phyloP scores from a whole-genome alignment of 1,140 invertebrate species.

The Dinoponera quadriceps region DNA sequence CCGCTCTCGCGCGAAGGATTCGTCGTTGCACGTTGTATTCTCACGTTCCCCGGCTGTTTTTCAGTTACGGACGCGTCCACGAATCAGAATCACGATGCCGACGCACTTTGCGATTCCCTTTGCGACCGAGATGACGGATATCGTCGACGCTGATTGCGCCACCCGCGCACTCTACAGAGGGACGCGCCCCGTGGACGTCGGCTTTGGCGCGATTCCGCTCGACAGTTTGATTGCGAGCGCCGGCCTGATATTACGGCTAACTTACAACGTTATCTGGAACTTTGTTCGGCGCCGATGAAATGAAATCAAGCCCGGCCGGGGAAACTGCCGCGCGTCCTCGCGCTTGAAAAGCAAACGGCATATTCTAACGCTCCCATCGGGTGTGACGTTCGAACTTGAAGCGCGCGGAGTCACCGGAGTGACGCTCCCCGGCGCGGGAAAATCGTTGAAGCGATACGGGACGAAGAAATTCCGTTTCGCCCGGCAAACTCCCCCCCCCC shows the following conservation, averaged over 20 bases:
- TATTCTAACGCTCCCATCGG: constrained; percentile 39
- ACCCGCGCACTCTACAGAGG: constrained; percentile 4
- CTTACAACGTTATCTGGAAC: constrained; percentile 60
- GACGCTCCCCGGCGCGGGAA: constrained; percentile 22
- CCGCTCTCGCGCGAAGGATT: no score
- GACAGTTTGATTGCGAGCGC: constrained; percentile 68
- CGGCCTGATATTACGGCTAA: constrained; percentile 44
- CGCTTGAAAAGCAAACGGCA: constrained; percentile 55
- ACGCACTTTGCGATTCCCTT: constrained; percentile 76
- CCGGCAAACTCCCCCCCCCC: no score
- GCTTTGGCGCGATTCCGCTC: constrained; percentile 58
- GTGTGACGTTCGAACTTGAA: constrained; percentile 51
- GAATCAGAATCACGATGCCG: constrained; percentile 63
- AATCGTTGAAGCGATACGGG: neutral
- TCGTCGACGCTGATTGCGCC: constrained; percentile 66
- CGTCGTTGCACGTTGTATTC: no score
- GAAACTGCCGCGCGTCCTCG: neutral
- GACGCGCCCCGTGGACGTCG: constrained; percentile 57
- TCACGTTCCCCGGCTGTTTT: no score
- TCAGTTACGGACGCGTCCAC: no score
- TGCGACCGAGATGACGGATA: constrained; percentile 63
- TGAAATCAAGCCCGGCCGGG: constrained; percentile 49
- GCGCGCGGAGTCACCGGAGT: constrained; percentile 37
- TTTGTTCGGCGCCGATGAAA: constrained; percentile 55
- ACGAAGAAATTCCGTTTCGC: no score